Evolutionary conservation across 1,140 invertebrate genomes (phyloP).

Genomic region (Eumeta japonica): DNA sequence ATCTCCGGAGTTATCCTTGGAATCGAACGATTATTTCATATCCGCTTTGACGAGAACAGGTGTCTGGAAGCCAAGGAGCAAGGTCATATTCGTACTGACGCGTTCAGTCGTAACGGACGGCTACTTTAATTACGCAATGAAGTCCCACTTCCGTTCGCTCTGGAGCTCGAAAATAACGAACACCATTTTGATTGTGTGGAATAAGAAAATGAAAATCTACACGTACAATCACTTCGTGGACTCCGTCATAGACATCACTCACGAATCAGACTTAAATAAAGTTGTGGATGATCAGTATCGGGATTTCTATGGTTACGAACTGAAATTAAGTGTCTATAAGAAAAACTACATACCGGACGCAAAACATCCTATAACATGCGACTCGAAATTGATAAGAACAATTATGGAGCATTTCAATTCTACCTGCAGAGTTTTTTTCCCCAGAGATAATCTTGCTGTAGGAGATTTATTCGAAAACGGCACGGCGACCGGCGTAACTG

Average conservation of each 20-base stretch:
- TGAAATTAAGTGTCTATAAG: conserved; percentile 39
- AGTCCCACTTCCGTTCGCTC: conserved; percentile 33
- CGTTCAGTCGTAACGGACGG: conserved; percentile 25
- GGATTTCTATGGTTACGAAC: conserved; percentile 29
- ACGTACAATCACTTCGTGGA: conserved; percentile 38
- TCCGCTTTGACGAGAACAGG: conserved; percentile 36
- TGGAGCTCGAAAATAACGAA: conserved; percentile 39
- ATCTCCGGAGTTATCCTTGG: conserved; percentile 26
- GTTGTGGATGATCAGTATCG: conserved; percentile 28
- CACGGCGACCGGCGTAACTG: conserved; percentile 40
- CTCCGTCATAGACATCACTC: conserved; percentile 33
- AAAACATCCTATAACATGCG: conserved; percentile 29
- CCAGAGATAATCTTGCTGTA: conserved; percentile 38
- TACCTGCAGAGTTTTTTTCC: conserved; percentile 29
- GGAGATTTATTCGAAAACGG: conserved; percentile 40
- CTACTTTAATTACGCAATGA: conserved; percentile 34
- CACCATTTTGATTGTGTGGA: conserved; percentile 35
- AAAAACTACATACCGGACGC: conserved; percentile 31
- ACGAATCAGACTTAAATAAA: conserved; percentile 21
- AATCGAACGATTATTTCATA: conserved; percentile 30
- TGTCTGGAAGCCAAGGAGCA: conserved; percentile 42
- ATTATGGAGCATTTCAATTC: conserved; percentile 38
- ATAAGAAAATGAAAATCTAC: conserved; percentile 27
- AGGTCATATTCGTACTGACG: conserved; percentile 43
- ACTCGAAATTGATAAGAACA: conserved; percentile 26